Evolutionary conservation across 2,888 invertebrate genomes (phyloP).

Genomic region (Buathra laborator): DNA sequence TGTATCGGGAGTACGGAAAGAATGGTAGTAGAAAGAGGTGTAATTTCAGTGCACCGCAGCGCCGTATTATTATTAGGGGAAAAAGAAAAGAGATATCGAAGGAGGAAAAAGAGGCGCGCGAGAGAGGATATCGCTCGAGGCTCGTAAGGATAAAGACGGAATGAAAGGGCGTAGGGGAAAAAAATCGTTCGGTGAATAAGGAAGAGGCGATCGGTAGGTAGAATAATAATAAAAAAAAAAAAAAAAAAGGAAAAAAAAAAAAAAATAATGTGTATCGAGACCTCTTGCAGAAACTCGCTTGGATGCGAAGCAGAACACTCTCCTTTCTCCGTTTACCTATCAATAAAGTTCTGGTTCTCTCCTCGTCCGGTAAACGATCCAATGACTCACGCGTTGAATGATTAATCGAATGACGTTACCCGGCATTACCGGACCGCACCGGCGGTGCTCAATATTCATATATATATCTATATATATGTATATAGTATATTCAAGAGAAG

Average conservation of each 20-base stretch:
- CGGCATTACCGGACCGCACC: conserved; percentile 63
- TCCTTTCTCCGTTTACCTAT: conserved; percentile 62
- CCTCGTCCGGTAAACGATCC: conserved; percentile 72
- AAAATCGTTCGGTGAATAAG: conserved; percentile 24
- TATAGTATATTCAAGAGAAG: conserved; percentile 19
- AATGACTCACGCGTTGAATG: conserved; percentile 81
- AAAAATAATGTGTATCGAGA: conserved; percentile 28
- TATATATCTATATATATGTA: conserved; percentile 11
- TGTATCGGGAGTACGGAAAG: conserved; percentile 6
- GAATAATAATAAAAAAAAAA: conserved; percentile 15
- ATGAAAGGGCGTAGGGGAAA: conserved; percentile 25
- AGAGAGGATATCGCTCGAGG: conserved; percentile 20
- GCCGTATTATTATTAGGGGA: conserved; percentile 61
- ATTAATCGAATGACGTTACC: conserved; percentile 77
- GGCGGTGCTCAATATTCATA: conserved; percentile 46
- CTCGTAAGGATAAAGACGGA: conserved; percentile 36
- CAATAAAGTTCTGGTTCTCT: conserved; percentile 65
- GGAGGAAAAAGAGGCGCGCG: conserved; percentile 16
- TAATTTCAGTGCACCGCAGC: conserved; percentile 51
- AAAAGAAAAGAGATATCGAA: conserved; percentile 25
- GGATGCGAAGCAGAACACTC: neutral
- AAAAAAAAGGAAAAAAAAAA: neutral
- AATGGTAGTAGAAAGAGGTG: neutral
- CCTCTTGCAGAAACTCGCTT: conserved; percentile 18
- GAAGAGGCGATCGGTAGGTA: conserved; percentile 34